Percentiles rank a stretch among this genome's conserved stretches.
Conservation (phyloP, 2,113 vertebrate genomes). For the Ceratotherium simum region DNA sequence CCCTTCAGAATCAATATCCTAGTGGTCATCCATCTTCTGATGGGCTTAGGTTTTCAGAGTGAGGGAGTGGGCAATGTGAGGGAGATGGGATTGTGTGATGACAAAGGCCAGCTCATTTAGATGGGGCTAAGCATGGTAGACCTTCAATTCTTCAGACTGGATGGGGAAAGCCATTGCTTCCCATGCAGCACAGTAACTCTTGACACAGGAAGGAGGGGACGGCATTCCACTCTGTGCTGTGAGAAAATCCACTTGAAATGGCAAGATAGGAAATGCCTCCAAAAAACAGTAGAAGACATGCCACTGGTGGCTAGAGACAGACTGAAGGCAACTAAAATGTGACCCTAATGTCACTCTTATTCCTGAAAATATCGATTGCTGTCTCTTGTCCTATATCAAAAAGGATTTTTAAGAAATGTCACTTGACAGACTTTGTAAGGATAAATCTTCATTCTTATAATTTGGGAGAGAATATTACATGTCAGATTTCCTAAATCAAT, state of each 20-base stretch:
- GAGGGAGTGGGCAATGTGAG: neutral
- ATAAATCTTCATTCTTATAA: neutral
- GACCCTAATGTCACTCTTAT: neutral
- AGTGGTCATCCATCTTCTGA: neutral
- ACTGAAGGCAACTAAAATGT: neutral
- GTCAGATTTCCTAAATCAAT: conserved; percentile 4
- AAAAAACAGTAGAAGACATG: neutral
- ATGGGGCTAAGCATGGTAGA: neutral
- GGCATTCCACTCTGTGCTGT: neutral
- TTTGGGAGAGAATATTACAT: neutral
- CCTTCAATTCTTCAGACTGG: neutral
- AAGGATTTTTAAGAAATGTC: neutral
- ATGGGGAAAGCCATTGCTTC: neutral
- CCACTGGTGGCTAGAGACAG: neutral
- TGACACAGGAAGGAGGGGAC: neutral
- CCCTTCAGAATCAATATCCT: neutral
- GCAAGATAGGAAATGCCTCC: neutral
- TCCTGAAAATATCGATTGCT: neutral
- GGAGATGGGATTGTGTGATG: neutral
- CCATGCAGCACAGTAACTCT: neutral
- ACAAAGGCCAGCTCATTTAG: neutral
- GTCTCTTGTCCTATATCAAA: neutral
- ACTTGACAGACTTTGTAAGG: neutral
- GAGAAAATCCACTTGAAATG: neutral
- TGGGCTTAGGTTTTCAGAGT: neutral